A percentile compares a stretch with the other conserved stretches of the same genome.
Conservation (phyloP, 2,113 vertebrate species). For the Irena cyanogastra region DNA sequence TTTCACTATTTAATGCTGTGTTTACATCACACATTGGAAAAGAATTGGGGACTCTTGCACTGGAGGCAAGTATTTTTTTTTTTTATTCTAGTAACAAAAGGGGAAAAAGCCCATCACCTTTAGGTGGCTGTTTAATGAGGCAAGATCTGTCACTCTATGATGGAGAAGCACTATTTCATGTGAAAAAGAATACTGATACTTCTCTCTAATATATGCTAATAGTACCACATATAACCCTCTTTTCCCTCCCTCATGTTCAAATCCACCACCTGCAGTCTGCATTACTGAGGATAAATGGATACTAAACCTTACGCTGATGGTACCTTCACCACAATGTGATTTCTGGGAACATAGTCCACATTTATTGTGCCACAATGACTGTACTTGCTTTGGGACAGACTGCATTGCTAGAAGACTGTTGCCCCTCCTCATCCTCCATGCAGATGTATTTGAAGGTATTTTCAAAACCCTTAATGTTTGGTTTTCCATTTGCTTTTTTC, state of each 20-base stretch:
- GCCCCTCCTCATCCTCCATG: background rate
- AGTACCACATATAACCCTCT: background rate
- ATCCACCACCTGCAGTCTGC: background rate
- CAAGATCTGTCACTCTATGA: background rate
- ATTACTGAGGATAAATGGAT: background rate
- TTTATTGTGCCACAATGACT: background rate
- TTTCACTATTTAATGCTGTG: background rate
- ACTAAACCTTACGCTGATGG: background rate
- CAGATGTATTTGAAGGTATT: background rate
- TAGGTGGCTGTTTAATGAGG: background rate
- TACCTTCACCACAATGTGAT: background rate
- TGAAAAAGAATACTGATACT: background rate
- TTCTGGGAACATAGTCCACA: background rate
- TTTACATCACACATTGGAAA: background rate
- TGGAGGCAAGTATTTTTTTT: background rate
- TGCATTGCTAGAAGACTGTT: background rate
- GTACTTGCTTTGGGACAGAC: background rate
- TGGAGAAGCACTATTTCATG: background rate
- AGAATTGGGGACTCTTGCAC: background rate
- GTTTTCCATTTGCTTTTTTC: background rate
- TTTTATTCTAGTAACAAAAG: background rate
- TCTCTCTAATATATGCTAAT: background rate
- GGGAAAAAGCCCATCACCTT: background rate
- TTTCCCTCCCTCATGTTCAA: background rate
- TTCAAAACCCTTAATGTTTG: background rate